Evolutionary conservation across 1,140 invertebrate genomes (phyloP).

Genomic region (Chironomus striatipennis): DNA sequence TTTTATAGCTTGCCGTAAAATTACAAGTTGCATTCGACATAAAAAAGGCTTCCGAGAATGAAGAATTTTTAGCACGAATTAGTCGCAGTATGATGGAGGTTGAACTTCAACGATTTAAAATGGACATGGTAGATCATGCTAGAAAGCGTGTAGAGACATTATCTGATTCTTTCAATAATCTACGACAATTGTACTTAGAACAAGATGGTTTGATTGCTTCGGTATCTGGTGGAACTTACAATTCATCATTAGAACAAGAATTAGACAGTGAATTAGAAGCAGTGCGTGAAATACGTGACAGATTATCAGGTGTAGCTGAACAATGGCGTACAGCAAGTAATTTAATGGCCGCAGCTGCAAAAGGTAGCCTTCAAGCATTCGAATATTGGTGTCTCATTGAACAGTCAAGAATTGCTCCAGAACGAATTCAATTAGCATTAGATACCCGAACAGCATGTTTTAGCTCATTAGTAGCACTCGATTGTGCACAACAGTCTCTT

Average conservation of each 20-base stretch:
- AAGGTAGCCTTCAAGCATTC: conserved; percentile 30
- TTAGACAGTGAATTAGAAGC: conserved; percentile 36
- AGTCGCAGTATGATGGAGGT: conserved; percentile 36
- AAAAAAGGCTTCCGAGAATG: conserved; percentile 38
- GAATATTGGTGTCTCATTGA: conserved; percentile 32
- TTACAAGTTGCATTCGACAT: conserved; percentile 35
- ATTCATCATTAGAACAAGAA: conserved; percentile 35
- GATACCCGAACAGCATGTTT: conserved; percentile 35
- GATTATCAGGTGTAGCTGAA: conserved; percentile 35
- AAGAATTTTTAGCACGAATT: conserved; percentile 39
- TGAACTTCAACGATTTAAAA: conserved; percentile 34
- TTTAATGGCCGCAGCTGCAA: conserved; percentile 33
- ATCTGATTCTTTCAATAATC: conserved; percentile 32
- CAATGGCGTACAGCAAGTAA: conserved; percentile 39
- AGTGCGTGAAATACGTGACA: conserved; percentile 37
- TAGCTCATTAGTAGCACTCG: conserved; percentile 34
- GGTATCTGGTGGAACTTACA: conserved; percentile 37
- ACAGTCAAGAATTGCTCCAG: conserved; percentile 30
- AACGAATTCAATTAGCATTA: conserved; percentile 33
- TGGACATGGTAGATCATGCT: conserved; percentile 35
- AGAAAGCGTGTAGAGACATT: conserved; percentile 33
- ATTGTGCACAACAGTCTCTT: conserved; percentile 35
- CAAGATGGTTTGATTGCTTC: conserved; percentile 39
- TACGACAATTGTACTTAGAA: conserved; percentile 36
- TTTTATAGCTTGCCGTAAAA: conserved; percentile 33